phyloP scores from a whole-genome alignment of 1,140 invertebrate species.

The Hycleus cichorii region DNA sequence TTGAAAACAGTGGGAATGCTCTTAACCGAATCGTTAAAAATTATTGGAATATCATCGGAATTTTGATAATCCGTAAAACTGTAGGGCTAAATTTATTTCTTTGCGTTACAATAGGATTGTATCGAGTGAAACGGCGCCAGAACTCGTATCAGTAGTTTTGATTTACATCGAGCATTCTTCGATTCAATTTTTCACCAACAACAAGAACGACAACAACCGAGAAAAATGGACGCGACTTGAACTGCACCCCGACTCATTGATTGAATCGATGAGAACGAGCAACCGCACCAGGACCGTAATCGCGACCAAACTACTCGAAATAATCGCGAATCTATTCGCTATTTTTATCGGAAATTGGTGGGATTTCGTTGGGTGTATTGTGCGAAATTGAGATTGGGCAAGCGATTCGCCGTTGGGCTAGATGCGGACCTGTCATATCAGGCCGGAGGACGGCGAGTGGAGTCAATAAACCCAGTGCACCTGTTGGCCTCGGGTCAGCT shows the following conservation, averaged over 20 bases:
- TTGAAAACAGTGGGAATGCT: too few relatives aligned
- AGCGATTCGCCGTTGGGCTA: neutral
- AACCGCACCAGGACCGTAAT: neutral
- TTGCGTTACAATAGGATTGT: too few relatives aligned
- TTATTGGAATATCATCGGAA: too few relatives aligned
- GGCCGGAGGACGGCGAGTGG: constrained; percentile 16
- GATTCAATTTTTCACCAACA: constrained; percentile 27
- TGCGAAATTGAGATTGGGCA: too few relatives aligned
- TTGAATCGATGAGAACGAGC: constrained; percentile 21
- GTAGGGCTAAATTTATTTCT: too few relatives aligned
- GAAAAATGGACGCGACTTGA: neutral
- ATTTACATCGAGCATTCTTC: constrained; percentile 33
- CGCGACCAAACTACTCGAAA: too few relatives aligned
- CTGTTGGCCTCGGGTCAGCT: constrained; percentile 38
- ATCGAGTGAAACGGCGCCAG: too few relatives aligned
- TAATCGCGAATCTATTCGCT: too few relatives aligned
- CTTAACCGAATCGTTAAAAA: too few relatives aligned
- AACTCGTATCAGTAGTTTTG: constrained; percentile 27
- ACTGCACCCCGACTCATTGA: constrained; percentile 23
- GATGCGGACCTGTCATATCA: neutral
- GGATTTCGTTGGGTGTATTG: too few relatives aligned
- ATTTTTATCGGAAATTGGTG: too few relatives aligned
- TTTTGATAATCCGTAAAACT: too few relatives aligned
- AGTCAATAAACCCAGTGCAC: constrained; percentile 41
- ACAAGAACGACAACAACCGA: neutral